Conservation (phyloP, 2,888 invertebrate species). For the Gortyna flavago region DNA sequence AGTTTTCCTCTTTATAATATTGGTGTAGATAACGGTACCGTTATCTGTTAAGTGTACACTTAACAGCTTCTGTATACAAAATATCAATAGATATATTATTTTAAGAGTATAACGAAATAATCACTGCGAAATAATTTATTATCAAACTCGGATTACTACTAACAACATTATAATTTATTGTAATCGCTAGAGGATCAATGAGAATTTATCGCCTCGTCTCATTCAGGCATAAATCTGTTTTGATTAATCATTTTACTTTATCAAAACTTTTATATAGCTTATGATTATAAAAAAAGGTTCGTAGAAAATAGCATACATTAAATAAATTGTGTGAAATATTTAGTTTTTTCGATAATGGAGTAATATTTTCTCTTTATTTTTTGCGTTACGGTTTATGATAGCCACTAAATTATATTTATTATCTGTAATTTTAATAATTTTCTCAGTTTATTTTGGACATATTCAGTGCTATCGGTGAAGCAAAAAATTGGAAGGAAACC, state of each 20-base stretch:
- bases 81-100: too few species aligned
- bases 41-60: too few species aligned
- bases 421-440: conserved; percentile 9
- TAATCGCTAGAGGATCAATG: conserved; percentile 50
- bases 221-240: conserved; percentile 40
- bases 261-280: conserved; percentile 29
- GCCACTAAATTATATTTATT: not conserved
- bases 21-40: too few species aligned
- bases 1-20: too few species aligned
- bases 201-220: conserved; percentile 49
- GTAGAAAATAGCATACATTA: conserved; percentile 38
- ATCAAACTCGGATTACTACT: conserved; percentile 35
- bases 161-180: conserved; percentile 55
- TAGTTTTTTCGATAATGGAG: conserved; percentile 10
- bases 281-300: conserved; percentile 31
- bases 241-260: conserved; percentile 59
- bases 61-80: too few species aligned
- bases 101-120: not conserved
- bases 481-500: not conserved
- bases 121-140: conserved; percentile 33
- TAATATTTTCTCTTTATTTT: conserved; percentile 17
- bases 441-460: not conserved
- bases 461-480: not conserved
- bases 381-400: conserved; percentile 8
- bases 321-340: conserved; percentile 28